Base-by-base conservation (phyloP, 2,113 vertebrate species). In the Rhipidura dahli region DNA sequence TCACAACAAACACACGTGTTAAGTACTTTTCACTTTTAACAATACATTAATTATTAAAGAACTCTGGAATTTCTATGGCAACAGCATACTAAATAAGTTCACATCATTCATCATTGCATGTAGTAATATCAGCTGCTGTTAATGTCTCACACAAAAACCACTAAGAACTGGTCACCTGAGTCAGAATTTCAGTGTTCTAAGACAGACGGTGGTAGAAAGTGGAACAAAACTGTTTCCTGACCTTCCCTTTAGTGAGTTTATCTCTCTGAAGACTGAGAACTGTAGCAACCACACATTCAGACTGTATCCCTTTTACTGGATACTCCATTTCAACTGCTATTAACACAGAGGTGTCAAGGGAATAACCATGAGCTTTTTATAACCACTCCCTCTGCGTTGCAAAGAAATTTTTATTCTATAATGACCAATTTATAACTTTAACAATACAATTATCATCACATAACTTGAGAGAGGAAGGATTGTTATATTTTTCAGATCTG, bases 41-140 rank as follows among this genome's bases (percentile, higher is more conserved):
- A 83, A 81, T 87, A 20, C 39, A 91, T 97, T 83, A 96, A 96
- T 97, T 96, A 97, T 97, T 97, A 87, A 97, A 92, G 87, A 82
- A 26, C 35, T 78, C 83, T 87, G 35, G 35, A 93, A 97, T 97
- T 96, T 90, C 94, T 83, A 87, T 97, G 84, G 83, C 54, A 98
- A 97, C 85, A 79, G 33, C 23, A 75, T 83, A 79, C 14, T 69
- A 89, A 88, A 90, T 78, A 77, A 63, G 63, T 81, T 65, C 57
- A 91, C 72, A 49, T 88, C 95, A 91, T 88, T 93, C 71, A 60
- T 72, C 82, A 76, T 42, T 56, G 44, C 53, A 60, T 76, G 28
- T 45, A 50, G 69, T 85, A 93, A 57, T 54, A 96, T 71, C 86
- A 77, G 31, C 79, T 94, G n/a, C 37, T 83, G 27, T 47, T 89